A percentile compares a stretch with the other conserved stretches of the same genome.
Conservation (phyloP, 92 coral and sea anemone species). For the Micromussa lordhowensis region DNA sequence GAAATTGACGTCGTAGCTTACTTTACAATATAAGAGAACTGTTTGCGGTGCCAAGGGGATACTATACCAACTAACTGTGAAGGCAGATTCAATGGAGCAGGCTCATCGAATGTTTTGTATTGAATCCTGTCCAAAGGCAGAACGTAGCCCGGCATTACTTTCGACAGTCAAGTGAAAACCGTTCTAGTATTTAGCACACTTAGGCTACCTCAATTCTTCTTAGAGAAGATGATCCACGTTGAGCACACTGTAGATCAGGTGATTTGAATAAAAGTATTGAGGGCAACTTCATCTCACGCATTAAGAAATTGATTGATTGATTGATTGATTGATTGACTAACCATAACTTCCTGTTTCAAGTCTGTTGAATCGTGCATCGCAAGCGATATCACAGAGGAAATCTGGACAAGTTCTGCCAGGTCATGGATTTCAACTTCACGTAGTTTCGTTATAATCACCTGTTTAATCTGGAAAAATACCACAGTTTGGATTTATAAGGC, state of each 20-base stretch:
- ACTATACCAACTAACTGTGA: background rate
- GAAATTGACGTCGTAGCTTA: background rate
- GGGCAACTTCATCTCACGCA: too few species aligned
- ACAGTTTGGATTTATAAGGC: background rate
- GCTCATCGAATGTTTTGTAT: too few species aligned
- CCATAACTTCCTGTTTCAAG: background rate
- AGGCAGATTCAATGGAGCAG: too few species aligned
- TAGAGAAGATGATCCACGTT: too few species aligned
- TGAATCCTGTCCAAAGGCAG: too few species aligned
- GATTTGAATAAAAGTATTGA: too few species aligned
- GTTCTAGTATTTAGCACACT: too few species aligned
- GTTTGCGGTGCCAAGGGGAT: background rate
- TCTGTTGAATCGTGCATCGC: slow-evolving; percentile 7
- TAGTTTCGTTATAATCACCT: background rate
- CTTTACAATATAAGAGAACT: background rate
- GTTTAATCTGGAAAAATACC: background rate
- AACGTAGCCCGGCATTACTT: too few species aligned
- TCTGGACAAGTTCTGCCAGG: slow-evolving; percentile 9
- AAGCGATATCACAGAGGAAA: background rate
- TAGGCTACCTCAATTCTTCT: too few species aligned
- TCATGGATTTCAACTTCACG: background rate
- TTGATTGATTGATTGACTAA: background rate
- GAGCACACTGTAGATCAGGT: too few species aligned
- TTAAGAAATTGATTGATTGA: too few species aligned
- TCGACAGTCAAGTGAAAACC: too few species aligned